A percentile compares a stretch with the other conserved stretches of the same genome.
phyloP scores from a whole-genome alignment of 2,888 invertebrate genomes.

The Dorcus parallelipipedus region DNA sequence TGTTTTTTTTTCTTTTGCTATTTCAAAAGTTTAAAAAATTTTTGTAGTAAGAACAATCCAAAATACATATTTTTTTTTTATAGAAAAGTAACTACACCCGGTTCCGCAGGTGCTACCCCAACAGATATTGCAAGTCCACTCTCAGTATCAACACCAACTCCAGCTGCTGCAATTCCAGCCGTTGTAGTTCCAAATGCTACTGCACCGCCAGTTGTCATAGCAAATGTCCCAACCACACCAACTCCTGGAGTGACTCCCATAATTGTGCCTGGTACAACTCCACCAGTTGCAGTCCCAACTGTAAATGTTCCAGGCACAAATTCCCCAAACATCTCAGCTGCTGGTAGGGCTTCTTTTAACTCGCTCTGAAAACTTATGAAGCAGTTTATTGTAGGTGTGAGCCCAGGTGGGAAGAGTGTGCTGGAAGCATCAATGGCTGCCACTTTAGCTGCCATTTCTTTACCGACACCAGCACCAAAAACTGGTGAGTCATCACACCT shows the following conservation, averaged over 20 bases:
- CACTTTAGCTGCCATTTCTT: slow-evolving; percentile 76
- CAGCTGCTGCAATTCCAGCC: slow-evolving; percentile 32
- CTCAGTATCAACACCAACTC: slow-evolving; percentile 27
- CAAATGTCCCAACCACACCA: background rate
- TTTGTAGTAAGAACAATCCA: too few relatives aligned
- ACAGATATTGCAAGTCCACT: slow-evolving; percentile 23
- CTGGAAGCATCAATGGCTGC: slow-evolving; percentile 94
- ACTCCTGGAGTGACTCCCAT: slow-evolving; percentile 4
- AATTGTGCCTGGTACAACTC: slow-evolving; percentile 25
- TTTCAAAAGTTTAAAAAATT: too few relatives aligned
- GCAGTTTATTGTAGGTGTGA: slow-evolving; percentile 32
- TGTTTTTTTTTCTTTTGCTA: background rate
- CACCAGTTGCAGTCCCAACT: slow-evolving; percentile 15
- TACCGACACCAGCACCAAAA: slow-evolving; percentile 39
- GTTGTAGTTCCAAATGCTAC: slow-evolving; percentile 33
- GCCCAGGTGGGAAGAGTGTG: slow-evolving; percentile 60
- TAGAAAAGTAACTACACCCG: slow-evolving; percentile 34
- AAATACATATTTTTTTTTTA: background rate
- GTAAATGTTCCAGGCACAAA: slow-evolving; percentile 25
- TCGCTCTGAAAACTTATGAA: background rate
- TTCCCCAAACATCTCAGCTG: slow-evolving; percentile 34
- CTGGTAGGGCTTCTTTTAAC: slow-evolving; percentile 27
- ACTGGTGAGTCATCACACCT: slow-evolving; percentile 34
- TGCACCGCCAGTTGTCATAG: slow-evolving; percentile 4
- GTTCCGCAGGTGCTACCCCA: slow-evolving; percentile 12